These are phyloP conservation scores for Cerastoderma edule DNA, from an alignment of 2,888 invertebrate species.

Conservation along the genomic window DNA sequence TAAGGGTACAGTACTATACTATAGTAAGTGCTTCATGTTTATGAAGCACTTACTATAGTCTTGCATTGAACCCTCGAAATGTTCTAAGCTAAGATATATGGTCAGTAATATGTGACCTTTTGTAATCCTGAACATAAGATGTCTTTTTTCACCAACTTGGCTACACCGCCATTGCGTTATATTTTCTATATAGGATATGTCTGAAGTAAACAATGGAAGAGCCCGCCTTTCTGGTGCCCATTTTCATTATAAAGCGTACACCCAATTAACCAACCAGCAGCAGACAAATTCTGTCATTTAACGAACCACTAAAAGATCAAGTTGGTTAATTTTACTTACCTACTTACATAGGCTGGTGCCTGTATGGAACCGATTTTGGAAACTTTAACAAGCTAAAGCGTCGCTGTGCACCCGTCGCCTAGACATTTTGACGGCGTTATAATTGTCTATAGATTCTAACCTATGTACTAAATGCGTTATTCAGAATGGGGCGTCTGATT, in stretches of 20 bases:
- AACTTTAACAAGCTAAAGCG: conserved; percentile 27
- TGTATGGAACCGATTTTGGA: conserved; percentile 22
- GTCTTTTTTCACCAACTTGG: too few relatives aligned
- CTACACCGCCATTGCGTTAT: too few relatives aligned
- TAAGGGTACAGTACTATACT: too few relatives aligned
- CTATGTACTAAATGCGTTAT: conserved; percentile 35
- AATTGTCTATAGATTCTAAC: conserved; percentile 34
- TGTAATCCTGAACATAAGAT: too few relatives aligned
- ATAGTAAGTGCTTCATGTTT: too few relatives aligned
- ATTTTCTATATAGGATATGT: too few relatives aligned
- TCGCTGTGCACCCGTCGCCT: conserved; percentile 8
- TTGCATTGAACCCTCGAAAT: too few relatives aligned
- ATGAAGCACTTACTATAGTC: too few relatives aligned
- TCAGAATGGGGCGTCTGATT: conserved; percentile 38
- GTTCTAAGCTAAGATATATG: too few relatives aligned
- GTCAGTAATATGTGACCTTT: too few relatives aligned
- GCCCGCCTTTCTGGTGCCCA: conserved; percentile 2
- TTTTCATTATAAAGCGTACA: conserved; percentile 14
- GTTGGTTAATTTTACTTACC: conserved; percentile 25
- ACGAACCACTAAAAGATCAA: conserved; percentile 22
- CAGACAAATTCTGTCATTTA: conserved; percentile 27
- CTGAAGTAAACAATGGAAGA: too few relatives aligned
- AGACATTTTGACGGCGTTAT: conserved; percentile 21
- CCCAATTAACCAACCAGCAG: conserved; percentile 19
- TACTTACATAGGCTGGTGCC: conserved; percentile 11